Percentiles rank a stretch among this genome's conserved stretches.
Evolutionary conservation across 2,797 vertebrate genomes (phyloP).

Genomic region (Arrhamphus sclerolepis): DNA sequence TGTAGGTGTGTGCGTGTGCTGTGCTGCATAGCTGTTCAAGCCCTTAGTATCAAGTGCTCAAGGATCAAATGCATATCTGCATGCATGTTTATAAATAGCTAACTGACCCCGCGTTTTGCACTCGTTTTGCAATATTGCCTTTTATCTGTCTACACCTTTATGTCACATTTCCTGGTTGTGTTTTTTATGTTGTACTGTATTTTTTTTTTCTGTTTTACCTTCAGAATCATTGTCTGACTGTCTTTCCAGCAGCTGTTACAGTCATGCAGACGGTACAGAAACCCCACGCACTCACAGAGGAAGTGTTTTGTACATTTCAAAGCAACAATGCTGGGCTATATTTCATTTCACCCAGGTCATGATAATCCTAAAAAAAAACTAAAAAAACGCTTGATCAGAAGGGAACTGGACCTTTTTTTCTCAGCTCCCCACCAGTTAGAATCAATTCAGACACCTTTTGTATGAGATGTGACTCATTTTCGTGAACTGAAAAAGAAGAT

Average conservation of each 20-base stretch:
- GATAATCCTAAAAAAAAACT: too few species aligned
- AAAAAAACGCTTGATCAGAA: too few species aligned
- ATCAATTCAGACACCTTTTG: too few species aligned
- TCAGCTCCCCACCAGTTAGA: too few species aligned
- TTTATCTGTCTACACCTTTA: not conserved
- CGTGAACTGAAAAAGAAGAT: too few species aligned
- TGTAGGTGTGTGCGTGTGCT: not conserved
- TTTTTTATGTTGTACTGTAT: conserved; percentile 8
- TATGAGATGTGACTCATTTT: too few species aligned
- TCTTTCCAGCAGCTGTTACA: not conserved
- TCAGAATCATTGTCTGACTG: not conserved
- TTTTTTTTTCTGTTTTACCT: conserved; percentile 21
- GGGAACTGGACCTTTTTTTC: too few species aligned
- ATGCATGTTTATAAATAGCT: conserved; percentile 26
- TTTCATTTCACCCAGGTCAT: too few species aligned
- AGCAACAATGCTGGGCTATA: rapidly evolving
- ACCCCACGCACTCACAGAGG: rapidly evolving
- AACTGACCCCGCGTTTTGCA: not conserved
- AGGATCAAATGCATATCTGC: conserved; percentile 31
- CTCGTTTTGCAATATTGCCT: not conserved
- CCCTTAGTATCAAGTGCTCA: not conserved
- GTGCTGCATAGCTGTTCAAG: not conserved
- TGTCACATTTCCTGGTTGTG: conserved; percentile 35
- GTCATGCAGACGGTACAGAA: not conserved
- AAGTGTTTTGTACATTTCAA: not conserved